Base-by-base conservation (phyloP, 2,797 vertebrate species). In the Vultur gryphus region DNA sequence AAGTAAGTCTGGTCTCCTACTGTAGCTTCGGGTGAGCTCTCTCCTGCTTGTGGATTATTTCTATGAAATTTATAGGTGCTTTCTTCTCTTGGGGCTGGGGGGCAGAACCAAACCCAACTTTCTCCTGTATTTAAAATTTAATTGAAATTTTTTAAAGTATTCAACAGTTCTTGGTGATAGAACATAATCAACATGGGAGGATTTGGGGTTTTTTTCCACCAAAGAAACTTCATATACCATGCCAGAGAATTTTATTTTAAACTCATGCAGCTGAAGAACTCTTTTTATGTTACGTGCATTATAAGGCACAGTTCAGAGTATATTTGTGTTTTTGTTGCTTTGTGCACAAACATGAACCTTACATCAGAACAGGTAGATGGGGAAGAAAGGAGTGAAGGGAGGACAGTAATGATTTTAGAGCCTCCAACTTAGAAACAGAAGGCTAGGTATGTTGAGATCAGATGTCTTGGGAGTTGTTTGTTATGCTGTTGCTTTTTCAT, bases 281-380 rank as follows among this genome's bases (percentile, higher is more conserved):
- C 4, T 39, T 31, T 8, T 23, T 13, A 2, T 28, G 25, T 43
- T 61, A 7, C 3, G 0, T 41, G 6, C 29, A 0, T 33, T 54
- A 9, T 6, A 33, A 83, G 31, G 39, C 3, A 1, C 6, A 3
- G 26, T 6, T 89, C 19, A 26, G n/a, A 41, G 52, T 4, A 2
- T 14, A 6, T 46, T 10, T 39, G 15, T 44, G 23, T 1, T 62
- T 87, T 62, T 35, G 25, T 59, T 54, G 33, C 51, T 76, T 41
- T 65, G 52, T 44, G 54, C 59, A 37, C 69, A 35, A 5, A n/a
- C 5, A 9, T 20, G 11, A 43, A 13, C 33, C 35, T 48, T 44
- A 8, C 51, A 67, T 37, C 57, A n/a, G 46, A 37, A 3, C 26
- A 62, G 81, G 33, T 35, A 29, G 28, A 8, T 62, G 66, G 51